Conservation (phyloP, 2,797 vertebrate species). For the Danionella dracula region DNA sequence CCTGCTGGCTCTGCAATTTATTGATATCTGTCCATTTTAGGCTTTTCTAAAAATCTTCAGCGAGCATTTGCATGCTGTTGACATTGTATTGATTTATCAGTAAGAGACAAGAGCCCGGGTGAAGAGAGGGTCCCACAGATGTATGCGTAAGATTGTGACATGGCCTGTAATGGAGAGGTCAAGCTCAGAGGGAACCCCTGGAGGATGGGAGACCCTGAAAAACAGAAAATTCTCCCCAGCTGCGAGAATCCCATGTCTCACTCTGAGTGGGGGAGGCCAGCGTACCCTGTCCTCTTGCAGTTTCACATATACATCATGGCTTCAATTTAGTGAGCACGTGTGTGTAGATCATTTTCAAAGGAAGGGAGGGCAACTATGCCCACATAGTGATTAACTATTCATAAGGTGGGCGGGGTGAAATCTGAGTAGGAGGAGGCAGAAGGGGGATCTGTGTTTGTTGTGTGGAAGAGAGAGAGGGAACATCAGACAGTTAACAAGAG, state of each 20-base stretch:
- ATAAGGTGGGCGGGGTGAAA: conserved; percentile 66
- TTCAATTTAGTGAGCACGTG: conserved; percentile 20
- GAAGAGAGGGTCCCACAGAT: conserved; percentile 31
- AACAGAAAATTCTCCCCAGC: conserved; percentile 43
- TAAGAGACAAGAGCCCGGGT: conserved; percentile 7
- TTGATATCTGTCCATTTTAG: not conserved
- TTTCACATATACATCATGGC: conserved; percentile 6
- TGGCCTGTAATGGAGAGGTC: conserved; percentile 47
- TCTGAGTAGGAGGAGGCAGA: conserved; percentile 61
- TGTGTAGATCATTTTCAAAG: conserved; percentile 7
- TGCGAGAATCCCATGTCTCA: conserved; percentile 8
- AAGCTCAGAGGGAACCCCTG: conserved; percentile 11
- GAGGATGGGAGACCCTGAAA: conserved; percentile 19
- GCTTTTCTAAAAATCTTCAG: conserved; percentile 50
- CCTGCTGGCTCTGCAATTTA: not conserved
- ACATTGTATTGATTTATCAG: conserved; percentile 53
- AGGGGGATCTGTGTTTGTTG: conserved; percentile 52
- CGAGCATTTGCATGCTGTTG: conserved; percentile 56
- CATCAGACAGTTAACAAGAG: conserved; percentile 9
- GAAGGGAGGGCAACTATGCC: conserved; percentile 38
- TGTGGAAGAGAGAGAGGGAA: conserved; percentile 29
- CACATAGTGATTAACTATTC: conserved; percentile 61
- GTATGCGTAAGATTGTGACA: conserved; percentile 47
- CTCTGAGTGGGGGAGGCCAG: not conserved
- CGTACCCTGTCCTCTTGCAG: conserved; percentile 25